phyloP scores from a whole-genome alignment of 2,888 invertebrate genomes.

The Unio delphinus region DNA sequence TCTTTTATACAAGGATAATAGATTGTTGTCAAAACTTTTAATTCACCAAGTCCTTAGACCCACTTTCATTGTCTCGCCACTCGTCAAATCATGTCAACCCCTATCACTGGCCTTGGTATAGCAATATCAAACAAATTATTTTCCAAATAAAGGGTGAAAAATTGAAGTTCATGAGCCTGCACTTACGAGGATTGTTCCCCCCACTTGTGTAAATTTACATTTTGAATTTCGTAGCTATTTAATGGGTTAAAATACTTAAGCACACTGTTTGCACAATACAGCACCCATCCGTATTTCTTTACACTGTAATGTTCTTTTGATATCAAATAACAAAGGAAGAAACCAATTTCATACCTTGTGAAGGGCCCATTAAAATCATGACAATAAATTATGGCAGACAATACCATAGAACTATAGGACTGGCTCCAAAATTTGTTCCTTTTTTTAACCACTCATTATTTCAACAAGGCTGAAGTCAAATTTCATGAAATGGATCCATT shows the following conservation, averaged over 20 bases:
- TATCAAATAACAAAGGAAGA: too few species aligned
- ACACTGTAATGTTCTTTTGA: too few species aligned
- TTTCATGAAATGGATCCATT: too few species aligned
- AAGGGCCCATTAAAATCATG: constrained; percentile 7
- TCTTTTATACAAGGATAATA: constrained; percentile 14
- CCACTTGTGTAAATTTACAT: constrained; percentile 26
- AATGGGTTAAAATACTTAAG: constrained; percentile 22
- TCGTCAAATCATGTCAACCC: too few species aligned
- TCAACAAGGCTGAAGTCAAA: too few species aligned
- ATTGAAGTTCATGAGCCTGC: constrained; percentile 20
- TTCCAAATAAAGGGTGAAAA: constrained; percentile 22
- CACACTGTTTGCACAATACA: constrained; percentile 22
- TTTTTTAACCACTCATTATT: too few species aligned
- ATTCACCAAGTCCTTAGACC: constrained; percentile 15
- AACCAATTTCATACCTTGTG: too few species aligned
- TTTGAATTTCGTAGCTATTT: constrained; percentile 25
- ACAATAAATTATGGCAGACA: constrained; percentile 33
- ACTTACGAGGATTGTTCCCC: constrained; percentile 23
- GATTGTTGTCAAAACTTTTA: constrained; percentile 19
- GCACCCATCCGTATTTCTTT: not conserved
- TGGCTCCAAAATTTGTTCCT: too few species aligned
- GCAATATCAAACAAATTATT: constrained; percentile 28
- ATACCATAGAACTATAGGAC: constrained; percentile 2
- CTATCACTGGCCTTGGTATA: constrained; percentile 22
- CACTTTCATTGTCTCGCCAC: constrained; percentile 22